A percentile compares a stretch with the other conserved stretches of the same genome.
Evolutionary conservation across 2,888 invertebrate species (phyloP).

Genomic region (Arenicola marina): DNA sequence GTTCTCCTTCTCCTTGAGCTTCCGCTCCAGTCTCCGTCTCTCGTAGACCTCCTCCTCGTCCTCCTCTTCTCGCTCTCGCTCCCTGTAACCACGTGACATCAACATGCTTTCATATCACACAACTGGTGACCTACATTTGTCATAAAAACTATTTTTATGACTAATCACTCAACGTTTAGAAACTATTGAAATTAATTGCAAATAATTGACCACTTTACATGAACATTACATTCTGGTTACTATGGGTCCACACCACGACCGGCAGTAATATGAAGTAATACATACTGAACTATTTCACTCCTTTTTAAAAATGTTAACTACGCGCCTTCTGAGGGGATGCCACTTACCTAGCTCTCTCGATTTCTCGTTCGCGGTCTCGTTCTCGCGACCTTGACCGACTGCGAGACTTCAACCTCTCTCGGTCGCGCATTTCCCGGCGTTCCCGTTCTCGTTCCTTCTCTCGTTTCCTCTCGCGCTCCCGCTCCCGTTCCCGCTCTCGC

Average conservation of each 20-base stretch:
- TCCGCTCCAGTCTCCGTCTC: conserved; percentile 84
- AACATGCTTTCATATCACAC: neutral
- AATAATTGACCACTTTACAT: neutral
- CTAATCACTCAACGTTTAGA: neutral
- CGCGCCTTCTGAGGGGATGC: too few species aligned
- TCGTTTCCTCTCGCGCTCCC: conserved; percentile 39
- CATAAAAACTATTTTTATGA: neutral
- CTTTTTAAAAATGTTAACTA: too few species aligned
- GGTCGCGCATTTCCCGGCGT: conserved; percentile 16
- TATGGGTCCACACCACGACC: too few species aligned
- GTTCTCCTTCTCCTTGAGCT: conserved; percentile 91
- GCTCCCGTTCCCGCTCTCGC: conserved; percentile 60
- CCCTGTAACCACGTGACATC: neutral
- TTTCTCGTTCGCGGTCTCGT: neutral
- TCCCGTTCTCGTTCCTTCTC: conserved; percentile 45
- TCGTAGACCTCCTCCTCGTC: conserved; percentile 92
- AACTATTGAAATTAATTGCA: neutral
- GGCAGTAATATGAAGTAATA: too few species aligned
- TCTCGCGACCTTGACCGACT: conserved; percentile 24
- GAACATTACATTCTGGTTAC: too few species aligned
- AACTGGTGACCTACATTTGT: too few species aligned
- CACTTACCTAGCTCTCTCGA: too few species aligned
- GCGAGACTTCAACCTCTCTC: conserved; percentile 18
- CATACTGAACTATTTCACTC: too few species aligned
- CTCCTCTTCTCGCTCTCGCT: conserved; percentile 19